Evolutionary conservation across 1,140 invertebrate species (phyloP), one percentile per base, ranked within the genome.

Genomic region (Microplitis demolitor): DNA sequence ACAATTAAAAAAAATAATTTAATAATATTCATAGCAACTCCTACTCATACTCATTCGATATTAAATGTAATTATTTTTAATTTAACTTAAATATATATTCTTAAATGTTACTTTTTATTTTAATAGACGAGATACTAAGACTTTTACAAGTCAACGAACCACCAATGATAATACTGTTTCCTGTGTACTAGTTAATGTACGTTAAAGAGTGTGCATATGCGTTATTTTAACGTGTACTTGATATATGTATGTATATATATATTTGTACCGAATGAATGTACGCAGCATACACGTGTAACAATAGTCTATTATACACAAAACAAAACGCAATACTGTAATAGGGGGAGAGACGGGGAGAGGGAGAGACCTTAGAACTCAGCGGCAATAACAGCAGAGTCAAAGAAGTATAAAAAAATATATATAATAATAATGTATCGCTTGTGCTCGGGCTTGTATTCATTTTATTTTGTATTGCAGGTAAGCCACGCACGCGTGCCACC

Each of bases 401-500:
- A 71, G 74, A 79, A 78, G 70, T 39, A 51, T 39, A 60, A 24
- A 69, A 60, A 39, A 33, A 69, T 66, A 60, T 66, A 76, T 78
- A 79, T 71, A 68, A 79, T 75, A 71, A 78, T 74, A 77, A 66
- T 62, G 66, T 62, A 58, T 68, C 70, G 64, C 56, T 53, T 54
- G 50, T 24, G 24, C 24, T 24, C 24, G 24, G 24, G 24, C 71
- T 35, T n/a, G 53, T 74, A 76, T 69, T 54, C 45, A 50, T 50
- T 6, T 50, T 6, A 13, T 13, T 13, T 66, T 45, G 66, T 39
- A 58, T 60, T 53, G 50, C 31, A 71, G 71, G 76, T 68, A 76
- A 69, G 74, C 54, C 54, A 33, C 56, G 66, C 61, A 34, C 72
- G 73, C 66, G 53, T 71, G 76, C 76, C 76, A 77, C 76, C 73